Evolutionary conservation across 1,140 invertebrate species (phyloP).

Genomic region (Leguminivora glycinivorella): DNA sequence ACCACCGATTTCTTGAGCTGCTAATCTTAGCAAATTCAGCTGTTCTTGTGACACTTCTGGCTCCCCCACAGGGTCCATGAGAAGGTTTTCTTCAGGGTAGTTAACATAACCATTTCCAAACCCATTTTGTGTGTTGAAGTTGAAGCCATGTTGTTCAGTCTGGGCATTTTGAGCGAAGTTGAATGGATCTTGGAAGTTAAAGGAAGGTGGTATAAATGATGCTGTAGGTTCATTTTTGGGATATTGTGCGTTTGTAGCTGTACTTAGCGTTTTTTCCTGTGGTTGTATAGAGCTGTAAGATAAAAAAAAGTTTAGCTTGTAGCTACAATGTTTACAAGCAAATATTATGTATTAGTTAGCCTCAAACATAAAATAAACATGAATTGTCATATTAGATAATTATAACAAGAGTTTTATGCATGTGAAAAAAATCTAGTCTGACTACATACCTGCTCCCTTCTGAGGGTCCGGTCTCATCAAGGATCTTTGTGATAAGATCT

Average conservation of each 20-base stretch:
- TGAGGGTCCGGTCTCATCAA: constrained; percentile 80
- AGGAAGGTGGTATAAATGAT: constrained; percentile 54
- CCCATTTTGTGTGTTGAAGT: constrained; percentile 58
- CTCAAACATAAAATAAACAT: neutral
- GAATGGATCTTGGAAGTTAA: constrained; percentile 55
- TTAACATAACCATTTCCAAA: constrained; percentile 63
- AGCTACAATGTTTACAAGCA: neutral
- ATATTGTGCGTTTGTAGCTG: constrained; percentile 47
- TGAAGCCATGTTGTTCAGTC: constrained; percentile 59
- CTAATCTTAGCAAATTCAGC: constrained; percentile 69
- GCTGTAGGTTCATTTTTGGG: constrained; percentile 51
- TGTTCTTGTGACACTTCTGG: constrained; percentile 66
- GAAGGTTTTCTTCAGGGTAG: constrained; percentile 58
- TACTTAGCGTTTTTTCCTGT: constrained; percentile 62
- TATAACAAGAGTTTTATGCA: no score
- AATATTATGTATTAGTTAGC: neutral
- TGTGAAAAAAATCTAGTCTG: no score
- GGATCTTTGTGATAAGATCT: constrained; percentile 82
- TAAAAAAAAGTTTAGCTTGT: neutral
- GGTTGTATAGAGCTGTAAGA: constrained; percentile 56
- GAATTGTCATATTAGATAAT: no score
- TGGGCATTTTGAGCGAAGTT: constrained; percentile 56
- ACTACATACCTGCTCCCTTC: constrained; percentile 61
- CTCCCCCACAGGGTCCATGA: constrained; percentile 14
- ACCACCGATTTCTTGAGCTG: constrained; percentile 72